Conservation (phyloP, 2,797 vertebrate species). For the Brachyrhaphis roseni region DNA sequence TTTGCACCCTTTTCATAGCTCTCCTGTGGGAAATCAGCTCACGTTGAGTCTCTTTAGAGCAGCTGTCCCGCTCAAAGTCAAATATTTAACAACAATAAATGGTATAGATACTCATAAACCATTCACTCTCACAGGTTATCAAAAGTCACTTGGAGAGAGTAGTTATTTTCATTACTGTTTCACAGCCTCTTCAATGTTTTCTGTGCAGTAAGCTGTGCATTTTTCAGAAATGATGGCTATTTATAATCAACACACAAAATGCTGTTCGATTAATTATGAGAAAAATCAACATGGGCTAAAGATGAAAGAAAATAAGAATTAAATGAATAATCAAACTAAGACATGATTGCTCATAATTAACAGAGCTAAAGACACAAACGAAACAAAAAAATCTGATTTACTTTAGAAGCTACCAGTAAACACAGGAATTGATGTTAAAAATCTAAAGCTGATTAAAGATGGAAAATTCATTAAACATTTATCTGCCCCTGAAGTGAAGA, state of each 20-base stretch:
- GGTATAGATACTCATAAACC: background rate
- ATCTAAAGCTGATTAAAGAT: background rate
- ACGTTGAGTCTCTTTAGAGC: constrained; percentile 45
- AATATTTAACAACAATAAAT: constrained; percentile 10
- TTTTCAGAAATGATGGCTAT: background rate
- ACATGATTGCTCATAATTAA: background rate
- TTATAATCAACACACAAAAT: background rate
- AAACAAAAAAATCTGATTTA: background rate
- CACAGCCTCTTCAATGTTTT: background rate
- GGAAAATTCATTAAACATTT: background rate
- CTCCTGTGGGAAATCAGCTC: constrained; percentile 33
- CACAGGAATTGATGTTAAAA: background rate
- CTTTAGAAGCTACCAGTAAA: background rate
- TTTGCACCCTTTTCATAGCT: constrained; percentile 13
- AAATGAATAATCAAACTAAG: background rate
- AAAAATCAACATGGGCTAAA: background rate
- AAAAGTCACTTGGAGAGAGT: background rate
- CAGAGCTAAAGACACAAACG: background rate
- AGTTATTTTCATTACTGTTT: background rate
- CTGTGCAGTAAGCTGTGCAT: background rate
- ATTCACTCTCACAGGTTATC: background rate
- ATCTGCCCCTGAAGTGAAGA: background rate
- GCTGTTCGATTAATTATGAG: background rate
- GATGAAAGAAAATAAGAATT: background rate
- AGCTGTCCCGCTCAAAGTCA: constrained; percentile 46